These are phyloP conservation scores for Solea solea DNA, from an alignment of 2,113 vertebrate genomes.

Conservation along the genomic window DNA sequence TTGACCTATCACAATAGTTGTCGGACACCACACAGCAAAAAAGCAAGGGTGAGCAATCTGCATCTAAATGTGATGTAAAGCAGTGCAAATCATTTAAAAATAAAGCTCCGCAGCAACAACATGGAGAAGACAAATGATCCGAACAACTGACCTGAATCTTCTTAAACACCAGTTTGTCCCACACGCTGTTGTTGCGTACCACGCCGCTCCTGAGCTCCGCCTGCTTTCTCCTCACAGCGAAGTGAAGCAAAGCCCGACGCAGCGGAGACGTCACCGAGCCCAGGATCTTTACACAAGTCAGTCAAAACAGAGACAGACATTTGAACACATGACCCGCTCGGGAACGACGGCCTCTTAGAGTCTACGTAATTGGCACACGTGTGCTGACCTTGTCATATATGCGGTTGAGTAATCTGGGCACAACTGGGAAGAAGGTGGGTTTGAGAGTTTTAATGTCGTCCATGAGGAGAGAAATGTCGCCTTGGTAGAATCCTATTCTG, in stretches of 20 bases:
- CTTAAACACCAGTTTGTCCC: constrained; percentile 84
- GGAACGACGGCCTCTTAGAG: too few species aligned
- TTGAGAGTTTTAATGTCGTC: constrained; percentile 85
- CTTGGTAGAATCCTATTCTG: constrained; percentile 83
- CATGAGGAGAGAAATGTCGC: constrained; percentile 83
- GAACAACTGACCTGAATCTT: constrained; percentile 78
- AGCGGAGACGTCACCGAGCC: constrained; percentile 79
- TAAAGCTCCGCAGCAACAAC: too few species aligned
- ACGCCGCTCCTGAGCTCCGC: constrained; percentile 81
- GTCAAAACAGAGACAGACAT: background rate
- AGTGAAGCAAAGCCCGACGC: constrained; percentile 77
- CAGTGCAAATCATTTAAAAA: too few species aligned
- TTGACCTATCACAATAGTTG: too few species aligned
- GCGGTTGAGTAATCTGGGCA: constrained; percentile 83
- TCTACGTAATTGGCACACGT: background rate
- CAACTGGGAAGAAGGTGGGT: constrained; percentile 83
- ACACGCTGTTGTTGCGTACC: constrained; percentile 82
- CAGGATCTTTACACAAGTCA: constrained; percentile 70
- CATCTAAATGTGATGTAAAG: too few species aligned
- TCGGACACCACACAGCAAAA: too few species aligned
- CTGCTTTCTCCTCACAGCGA: constrained; percentile 81
- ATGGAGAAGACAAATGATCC: too few species aligned
- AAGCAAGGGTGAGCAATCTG: too few species aligned
- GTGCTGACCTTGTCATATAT: constrained; percentile 84
- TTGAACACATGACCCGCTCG: too few species aligned